phyloP scores from a whole-genome alignment of 2,797 vertebrate genomes.

The Antrozous pallidus region DNA sequence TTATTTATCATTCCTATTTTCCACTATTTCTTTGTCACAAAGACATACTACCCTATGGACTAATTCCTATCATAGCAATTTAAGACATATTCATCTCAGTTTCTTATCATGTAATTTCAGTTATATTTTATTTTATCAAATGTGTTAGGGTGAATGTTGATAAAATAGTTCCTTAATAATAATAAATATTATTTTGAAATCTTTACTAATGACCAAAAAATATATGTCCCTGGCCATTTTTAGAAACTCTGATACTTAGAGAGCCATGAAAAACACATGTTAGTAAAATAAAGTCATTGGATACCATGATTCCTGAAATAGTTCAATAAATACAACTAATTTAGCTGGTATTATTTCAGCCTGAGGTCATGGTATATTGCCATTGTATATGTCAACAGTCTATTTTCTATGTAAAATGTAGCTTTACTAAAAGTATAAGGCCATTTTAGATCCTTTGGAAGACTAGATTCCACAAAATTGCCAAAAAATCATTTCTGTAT shows the following conservation, averaged over 20 bases:
- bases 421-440: constrained; percentile 52
- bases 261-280: neutral
- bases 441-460: constrained; percentile 48
- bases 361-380: neutral
- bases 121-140: constrained; percentile 10
- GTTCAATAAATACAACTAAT: constrained; percentile 4
- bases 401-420: constrained; percentile 21
- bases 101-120: constrained; percentile 34
- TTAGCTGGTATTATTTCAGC: constrained; percentile 51
- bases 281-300: constrained; percentile 9
- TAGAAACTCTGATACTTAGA: constrained; percentile 30
- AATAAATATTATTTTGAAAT: constrained; percentile 25
- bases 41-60: neutral
- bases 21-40: neutral
- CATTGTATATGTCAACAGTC: constrained; percentile 49
- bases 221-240: neutral
- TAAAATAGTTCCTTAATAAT: constrained; percentile 15
- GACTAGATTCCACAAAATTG: constrained; percentile 34
- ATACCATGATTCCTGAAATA: constrained; percentile 24
- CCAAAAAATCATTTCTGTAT: constrained; percentile 30
- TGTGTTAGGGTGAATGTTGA: neutral
- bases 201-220: constrained; percentile 20
- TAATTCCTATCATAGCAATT: neutral
- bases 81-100: neutral
- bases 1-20: neutral